phyloP scores from a whole-genome alignment of 2,797 vertebrate species.

The Rhadinocentrus ornatus region DNA sequence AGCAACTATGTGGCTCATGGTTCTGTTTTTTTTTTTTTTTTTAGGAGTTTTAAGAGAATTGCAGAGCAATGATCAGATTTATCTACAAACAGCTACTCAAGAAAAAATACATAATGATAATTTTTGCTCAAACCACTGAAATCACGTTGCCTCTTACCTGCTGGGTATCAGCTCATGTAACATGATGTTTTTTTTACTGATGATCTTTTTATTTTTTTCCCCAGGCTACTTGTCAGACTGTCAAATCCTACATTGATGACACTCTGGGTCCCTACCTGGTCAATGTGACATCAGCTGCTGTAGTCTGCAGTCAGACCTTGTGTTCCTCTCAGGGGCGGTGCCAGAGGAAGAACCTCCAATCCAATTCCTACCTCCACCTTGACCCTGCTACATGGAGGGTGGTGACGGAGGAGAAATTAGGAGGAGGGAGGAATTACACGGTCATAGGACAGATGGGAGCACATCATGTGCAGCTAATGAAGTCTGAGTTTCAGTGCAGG shows the following conservation, averaged over 20 bases:
- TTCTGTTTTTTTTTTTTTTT: not conserved
- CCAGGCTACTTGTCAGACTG: conserved; percentile 84
- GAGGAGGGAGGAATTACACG: conserved; percentile 61
- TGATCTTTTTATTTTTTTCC: not conserved
- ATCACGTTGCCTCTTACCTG: not conserved
- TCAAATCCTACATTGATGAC: conserved; percentile 86
- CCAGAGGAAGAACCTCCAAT: conserved; percentile 68
- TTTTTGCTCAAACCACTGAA: not conserved
- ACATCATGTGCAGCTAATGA: conserved; percentile 61
- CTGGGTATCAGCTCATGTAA: not conserved
- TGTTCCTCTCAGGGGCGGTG: conserved; percentile 89
- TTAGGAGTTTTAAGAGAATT: not conserved
- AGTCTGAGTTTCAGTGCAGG: conserved; percentile 83
- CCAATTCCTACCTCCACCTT: conserved; percentile 85
- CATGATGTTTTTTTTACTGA: not conserved
- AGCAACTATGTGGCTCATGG: not conserved
- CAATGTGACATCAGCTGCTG: conserved; percentile 87
- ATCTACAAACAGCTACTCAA: not conserved
- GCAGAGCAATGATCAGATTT: not conserved
- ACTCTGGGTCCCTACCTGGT: conserved; percentile 89
- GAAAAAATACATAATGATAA: not conserved
- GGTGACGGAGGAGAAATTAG: conserved; percentile 43
- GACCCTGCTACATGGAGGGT: conserved; percentile 83
- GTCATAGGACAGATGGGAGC: conserved; percentile 65
- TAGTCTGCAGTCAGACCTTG: conserved; percentile 85